Percentiles rank a stretch among this genome's conserved stretches.
Conservation (phyloP, 2,888 invertebrate species). For the Luperina testacea region DNA sequence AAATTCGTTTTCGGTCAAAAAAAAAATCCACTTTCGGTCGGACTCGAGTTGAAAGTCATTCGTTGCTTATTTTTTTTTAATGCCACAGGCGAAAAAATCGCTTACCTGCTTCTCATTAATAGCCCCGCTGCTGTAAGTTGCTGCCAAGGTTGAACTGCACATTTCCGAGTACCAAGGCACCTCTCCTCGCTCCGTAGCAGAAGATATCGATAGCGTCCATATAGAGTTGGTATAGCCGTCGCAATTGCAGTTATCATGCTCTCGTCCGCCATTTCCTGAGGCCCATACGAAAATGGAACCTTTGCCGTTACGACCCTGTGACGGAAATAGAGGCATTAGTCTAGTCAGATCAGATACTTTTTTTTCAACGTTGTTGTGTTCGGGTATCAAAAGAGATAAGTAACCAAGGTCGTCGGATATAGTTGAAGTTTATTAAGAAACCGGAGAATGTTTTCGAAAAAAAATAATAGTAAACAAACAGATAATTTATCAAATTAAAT, state of each 20-base stretch:
- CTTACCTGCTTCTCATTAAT: slow-evolving; percentile 95
- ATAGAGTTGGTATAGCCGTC: slow-evolving; percentile 99
- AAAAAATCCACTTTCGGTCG: no score
- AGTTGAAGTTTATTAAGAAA: no score
- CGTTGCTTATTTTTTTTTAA: neutral
- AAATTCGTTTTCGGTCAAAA: no score
- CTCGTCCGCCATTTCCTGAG: slow-evolving; percentile 98
- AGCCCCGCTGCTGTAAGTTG: slow-evolving; percentile 99
- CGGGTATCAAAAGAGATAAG: no score
- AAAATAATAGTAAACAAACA: no score
- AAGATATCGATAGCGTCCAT: slow-evolving; percentile 99
- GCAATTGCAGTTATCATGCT: slow-evolving; percentile 99
- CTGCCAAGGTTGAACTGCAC: slow-evolving; percentile 99
- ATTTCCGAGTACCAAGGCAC: slow-evolving; percentile 99
- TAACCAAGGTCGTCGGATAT: no score
- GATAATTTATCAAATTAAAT: no score
- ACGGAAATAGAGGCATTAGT: slow-evolving; percentile 57
- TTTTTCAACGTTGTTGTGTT: slow-evolving; percentile 1
- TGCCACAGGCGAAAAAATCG: neutral
- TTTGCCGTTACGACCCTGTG: slow-evolving; percentile 96
- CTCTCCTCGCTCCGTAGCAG: slow-evolving; percentile 97
- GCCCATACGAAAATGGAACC: slow-evolving; percentile 99
- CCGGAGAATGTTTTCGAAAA: no score
- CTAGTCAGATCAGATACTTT: slow-evolving; percentile 27
- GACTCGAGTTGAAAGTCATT: neutral